Evolutionary conservation across 1,140 invertebrate genomes (phyloP).

Genomic region (Drosophila parvula): DNA sequence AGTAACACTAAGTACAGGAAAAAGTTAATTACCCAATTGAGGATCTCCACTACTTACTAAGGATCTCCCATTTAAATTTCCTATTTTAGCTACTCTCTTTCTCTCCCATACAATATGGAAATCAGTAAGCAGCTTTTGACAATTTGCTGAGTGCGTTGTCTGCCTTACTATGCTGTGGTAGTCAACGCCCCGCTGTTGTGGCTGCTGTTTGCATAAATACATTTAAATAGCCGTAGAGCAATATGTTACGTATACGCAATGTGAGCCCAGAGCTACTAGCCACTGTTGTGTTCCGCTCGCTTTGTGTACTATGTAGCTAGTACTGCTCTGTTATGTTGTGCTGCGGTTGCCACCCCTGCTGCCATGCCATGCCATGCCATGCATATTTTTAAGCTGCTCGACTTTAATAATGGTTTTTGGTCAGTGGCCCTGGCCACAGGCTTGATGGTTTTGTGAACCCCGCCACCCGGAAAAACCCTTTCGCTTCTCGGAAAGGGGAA

Average conservation of each 20-base stretch:
- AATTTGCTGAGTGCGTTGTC: conserved; percentile 70
- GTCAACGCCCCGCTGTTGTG: conserved; percentile 32
- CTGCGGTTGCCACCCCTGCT: conserved; percentile 56
- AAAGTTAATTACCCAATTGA: not conserved
- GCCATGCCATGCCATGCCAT: conserved; percentile 17
- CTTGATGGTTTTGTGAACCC: conserved; percentile 50
- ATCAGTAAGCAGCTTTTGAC: conserved; percentile 74
- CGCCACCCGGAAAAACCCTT: conserved; percentile 14
- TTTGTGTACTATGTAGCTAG: not conserved
- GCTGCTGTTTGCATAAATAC: conserved; percentile 76
- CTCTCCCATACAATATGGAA: conserved; percentile 12
- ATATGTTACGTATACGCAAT: conserved; percentile 79
- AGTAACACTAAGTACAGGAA: not conserved
- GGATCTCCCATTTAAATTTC: too few species aligned
- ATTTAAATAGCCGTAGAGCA: conserved; percentile 74
- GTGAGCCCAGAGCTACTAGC: conserved; percentile 36
- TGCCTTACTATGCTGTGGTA: conserved; percentile 24
- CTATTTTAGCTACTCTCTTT: not conserved
- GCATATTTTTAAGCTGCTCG: conserved; percentile 75
- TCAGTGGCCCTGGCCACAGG: conserved; percentile 60
- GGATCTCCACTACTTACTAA: not conserved
- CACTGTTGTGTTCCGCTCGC: conserved; percentile 16
- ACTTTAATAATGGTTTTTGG: conserved; percentile 81
- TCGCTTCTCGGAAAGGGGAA: not conserved
- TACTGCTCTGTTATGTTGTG: conserved; percentile 12